A percentile compares a stretch with the other conserved stretches of the same genome.
Evolutionary conservation across 2,797 vertebrate species (phyloP).

Genomic region (Menidia menidia): DNA sequence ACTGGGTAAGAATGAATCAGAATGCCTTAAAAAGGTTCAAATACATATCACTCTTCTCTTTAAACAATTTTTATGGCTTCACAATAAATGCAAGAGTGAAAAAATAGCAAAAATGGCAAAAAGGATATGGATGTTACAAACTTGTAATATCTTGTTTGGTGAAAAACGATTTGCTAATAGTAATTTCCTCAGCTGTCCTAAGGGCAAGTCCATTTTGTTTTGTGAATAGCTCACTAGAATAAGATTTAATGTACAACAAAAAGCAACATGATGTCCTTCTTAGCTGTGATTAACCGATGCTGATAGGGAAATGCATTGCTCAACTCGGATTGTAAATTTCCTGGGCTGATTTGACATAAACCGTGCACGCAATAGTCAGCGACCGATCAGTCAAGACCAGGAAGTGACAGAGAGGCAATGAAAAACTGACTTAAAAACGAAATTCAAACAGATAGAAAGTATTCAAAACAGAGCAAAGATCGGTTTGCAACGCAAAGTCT

Average conservation of each 20-base stretch:
- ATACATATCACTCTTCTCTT: background rate
- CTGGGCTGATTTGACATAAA: background rate
- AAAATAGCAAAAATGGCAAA: background rate
- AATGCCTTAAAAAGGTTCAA: background rate
- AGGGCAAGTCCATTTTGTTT: background rate
- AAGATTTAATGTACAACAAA: background rate
- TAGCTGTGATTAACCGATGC: background rate
- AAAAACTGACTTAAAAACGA: background rate
- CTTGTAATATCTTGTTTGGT: no score
- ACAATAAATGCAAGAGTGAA: constrained; percentile 9
- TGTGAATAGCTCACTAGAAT: background rate
- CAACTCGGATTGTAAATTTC: background rate
- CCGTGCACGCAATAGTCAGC: background rate
- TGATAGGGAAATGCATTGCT: background rate
- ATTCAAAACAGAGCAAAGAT: background rate
- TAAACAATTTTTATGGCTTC: constrained; percentile 13
- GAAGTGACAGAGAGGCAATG: background rate
- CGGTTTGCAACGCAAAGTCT: background rate
- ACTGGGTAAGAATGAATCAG: constrained; percentile 58
- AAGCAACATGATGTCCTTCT: no score
- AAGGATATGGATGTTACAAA: background rate
- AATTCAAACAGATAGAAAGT: background rate
- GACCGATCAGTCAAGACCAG: background rate
- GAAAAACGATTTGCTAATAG: no score
- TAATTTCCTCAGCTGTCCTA: no score